Conservation (phyloP, 2,113 vertebrate species). For the Myrmecophaga tridactyla region DNA sequence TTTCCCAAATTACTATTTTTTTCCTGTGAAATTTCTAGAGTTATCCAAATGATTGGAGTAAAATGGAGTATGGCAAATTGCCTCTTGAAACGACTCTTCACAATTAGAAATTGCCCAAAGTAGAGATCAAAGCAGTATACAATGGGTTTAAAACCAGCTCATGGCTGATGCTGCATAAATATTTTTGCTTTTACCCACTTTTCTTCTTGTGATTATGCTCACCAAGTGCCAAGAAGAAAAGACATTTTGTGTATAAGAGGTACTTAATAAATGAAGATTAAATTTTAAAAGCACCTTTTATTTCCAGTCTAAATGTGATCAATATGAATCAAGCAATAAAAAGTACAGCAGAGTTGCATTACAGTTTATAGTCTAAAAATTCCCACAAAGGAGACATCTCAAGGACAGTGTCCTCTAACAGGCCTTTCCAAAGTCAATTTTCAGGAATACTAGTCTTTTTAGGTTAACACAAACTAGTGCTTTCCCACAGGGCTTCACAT, state of each 20-base stretch:
- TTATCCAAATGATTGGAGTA: slow-evolving; percentile 6
- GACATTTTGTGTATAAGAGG: background rate
- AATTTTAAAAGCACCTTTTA: slow-evolving; percentile 31
- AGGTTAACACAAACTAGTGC: background rate
- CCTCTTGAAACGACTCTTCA: background rate
- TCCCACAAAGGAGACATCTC: background rate
- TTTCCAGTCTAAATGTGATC: slow-evolving; percentile 16
- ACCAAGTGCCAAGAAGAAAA: slow-evolving; percentile 26
- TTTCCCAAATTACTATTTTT: slow-evolving; percentile 42
- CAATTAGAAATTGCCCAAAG: slow-evolving; percentile 44
- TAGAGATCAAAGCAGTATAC: slow-evolving; percentile 20
- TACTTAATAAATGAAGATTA: slow-evolving; percentile 18
- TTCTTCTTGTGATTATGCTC: slow-evolving; percentile 51
- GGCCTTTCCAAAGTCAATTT: background rate
- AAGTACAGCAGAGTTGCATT: background rate
- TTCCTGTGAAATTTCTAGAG: background rate
- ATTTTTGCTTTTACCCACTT: slow-evolving; percentile 33
- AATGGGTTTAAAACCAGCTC: background rate
- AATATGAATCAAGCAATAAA: slow-evolving; percentile 19
- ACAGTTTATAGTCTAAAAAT: background rate
- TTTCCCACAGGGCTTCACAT: background rate
- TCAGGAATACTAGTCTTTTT: background rate
- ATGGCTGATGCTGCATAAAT: background rate
- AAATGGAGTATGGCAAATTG: slow-evolving; percentile 19
- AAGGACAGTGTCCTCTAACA: background rate